These are phyloP conservation scores for Amphibalanus amphitrite DNA, from an alignment of 1,140 invertebrate species.

Conservation along the genomic window DNA sequence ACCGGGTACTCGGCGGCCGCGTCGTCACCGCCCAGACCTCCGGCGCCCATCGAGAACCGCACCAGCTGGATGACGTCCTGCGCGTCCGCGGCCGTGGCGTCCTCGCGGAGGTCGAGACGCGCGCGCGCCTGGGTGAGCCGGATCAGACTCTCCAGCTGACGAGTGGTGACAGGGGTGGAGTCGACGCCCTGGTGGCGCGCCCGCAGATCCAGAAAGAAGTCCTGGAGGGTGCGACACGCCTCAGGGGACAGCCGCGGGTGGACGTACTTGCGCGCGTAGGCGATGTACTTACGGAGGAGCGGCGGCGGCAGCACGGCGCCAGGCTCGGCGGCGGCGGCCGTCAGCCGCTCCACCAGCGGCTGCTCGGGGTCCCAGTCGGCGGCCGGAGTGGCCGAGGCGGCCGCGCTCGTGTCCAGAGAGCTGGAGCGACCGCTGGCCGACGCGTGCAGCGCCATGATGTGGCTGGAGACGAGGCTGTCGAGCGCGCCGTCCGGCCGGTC, in stretches of 20 bases:
- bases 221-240: slow-evolving; percentile 48
- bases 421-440: slow-evolving; percentile 19
- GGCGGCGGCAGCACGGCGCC: slow-evolving; percentile 52
- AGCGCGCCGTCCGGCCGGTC: slow-evolving; percentile 63
- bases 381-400: background rate
- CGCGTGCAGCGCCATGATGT: slow-evolving; percentile 57
- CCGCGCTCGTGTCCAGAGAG: slow-evolving; percentile 4
- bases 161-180: slow-evolving; percentile 53
- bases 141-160: slow-evolving; percentile 75
- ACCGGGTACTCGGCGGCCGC: background rate
- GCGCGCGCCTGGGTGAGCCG: slow-evolving; percentile 70
- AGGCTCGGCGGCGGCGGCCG: slow-evolving; percentile 36
- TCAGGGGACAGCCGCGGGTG: slow-evolving; percentile 52
- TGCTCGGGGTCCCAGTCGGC: background rate
- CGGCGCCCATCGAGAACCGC: slow-evolving; percentile 58
- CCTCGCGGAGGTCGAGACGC: slow-evolving; percentile 59
- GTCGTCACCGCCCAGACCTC: background rate
- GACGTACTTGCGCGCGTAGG: slow-evolving; percentile 76
- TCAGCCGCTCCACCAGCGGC: slow-evolving; percentile 36
- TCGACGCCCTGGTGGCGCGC: slow-evolving; percentile 40
- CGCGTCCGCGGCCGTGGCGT: slow-evolving; percentile 60
- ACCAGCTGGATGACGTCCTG: slow-evolving; percentile 70
- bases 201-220: slow-evolving; percentile 67
- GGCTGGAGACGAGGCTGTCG: slow-evolving; percentile 57
- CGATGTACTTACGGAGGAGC: slow-evolving; percentile 72